A percentile compares a stretch with the other conserved stretches of the same genome.
phyloP scores from a whole-genome alignment of 1,140 invertebrate genomes.

The Cryptotermes secundus region DNA sequence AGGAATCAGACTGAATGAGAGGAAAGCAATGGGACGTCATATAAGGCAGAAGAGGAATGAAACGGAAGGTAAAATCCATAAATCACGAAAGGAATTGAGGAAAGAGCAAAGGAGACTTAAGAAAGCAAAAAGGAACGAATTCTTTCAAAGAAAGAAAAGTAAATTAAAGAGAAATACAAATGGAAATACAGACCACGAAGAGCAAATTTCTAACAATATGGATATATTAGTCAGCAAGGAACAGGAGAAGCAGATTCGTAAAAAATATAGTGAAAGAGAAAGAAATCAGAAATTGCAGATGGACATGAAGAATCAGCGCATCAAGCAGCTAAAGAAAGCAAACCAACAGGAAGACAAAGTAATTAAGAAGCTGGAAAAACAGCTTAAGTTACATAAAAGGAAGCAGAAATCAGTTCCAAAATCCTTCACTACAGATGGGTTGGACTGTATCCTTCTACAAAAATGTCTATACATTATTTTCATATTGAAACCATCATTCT shows the following conservation, averaged over 20 bases:
- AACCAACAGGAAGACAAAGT: slow-evolving; percentile 77
- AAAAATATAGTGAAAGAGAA: slow-evolving; percentile 24
- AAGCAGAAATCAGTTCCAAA: slow-evolving; percentile 74
- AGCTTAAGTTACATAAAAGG: slow-evolving; percentile 76
- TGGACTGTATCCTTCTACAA: slow-evolving; percentile 81
- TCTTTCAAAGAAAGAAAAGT: slow-evolving; percentile 48
- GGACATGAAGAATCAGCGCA: slow-evolving; percentile 58
- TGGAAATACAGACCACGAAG: slow-evolving; percentile 23
- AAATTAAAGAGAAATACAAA: slow-evolving; percentile 43
- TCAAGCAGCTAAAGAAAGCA: slow-evolving; percentile 63
- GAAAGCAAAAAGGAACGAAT: slow-evolving; percentile 54
- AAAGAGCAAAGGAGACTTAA: slow-evolving; percentile 57
- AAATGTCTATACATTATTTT: not conserved
- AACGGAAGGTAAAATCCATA: slow-evolving; percentile 32
- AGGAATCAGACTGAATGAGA: no score
- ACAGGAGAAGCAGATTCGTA: not conserved
- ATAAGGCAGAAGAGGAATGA: not conserved
- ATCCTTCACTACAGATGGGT: slow-evolving; percentile 76
- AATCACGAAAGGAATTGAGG: slow-evolving; percentile 59
- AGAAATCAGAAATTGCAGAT: slow-evolving; percentile 50
- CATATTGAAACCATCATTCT: no score
- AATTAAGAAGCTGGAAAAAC: slow-evolving; percentile 80
- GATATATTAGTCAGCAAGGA: not conserved
- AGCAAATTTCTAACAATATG: not conserved
- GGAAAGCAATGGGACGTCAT: no score